Evolutionary conservation across 2,797 vertebrate species (phyloP).

Genomic region (Momotus momota): DNA sequence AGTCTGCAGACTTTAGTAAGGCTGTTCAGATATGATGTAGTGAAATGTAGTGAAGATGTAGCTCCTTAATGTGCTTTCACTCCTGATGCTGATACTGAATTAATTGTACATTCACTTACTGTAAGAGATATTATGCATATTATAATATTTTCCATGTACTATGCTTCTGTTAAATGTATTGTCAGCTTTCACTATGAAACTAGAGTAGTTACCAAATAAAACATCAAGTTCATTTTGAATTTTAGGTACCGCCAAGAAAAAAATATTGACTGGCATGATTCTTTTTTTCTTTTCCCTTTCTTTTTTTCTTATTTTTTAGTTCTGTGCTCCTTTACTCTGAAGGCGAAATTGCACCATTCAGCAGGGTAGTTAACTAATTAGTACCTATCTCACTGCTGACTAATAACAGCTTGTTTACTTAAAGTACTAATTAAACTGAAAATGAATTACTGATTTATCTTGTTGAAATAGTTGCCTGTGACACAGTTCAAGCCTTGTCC

Average conservation of each 20-base stretch:
- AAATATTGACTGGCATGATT: not conserved
- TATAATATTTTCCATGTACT: not conserved
- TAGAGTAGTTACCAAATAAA: not conserved
- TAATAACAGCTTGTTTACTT: not conserved
- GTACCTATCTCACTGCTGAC: not conserved
- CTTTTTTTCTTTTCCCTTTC: fast-evolving
- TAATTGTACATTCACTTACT: not conserved
- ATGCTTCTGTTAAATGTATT: not conserved
- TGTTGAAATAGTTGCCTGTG: not conserved
- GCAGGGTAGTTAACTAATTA: not conserved
- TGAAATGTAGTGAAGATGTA: not conserved
- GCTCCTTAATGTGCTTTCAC: not conserved
- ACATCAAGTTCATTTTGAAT: not conserved
- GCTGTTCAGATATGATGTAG: not conserved
- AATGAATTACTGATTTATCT: not conserved
- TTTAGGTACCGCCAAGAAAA: not conserved
- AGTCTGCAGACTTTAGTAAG: not conserved
- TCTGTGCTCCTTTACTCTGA: not conserved
- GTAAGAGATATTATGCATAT: not conserved
- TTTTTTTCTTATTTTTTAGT: fast-evolving
- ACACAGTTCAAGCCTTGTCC: not conserved
- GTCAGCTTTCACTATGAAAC: not conserved
- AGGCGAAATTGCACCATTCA: not conserved
- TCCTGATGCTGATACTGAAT: not conserved
- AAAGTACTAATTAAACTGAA: not conserved